Evolutionary conservation across 2,888 invertebrate genomes (phyloP), one percentile per base, ranked within the genome.

Genomic region (Macaria liturata): DNA sequence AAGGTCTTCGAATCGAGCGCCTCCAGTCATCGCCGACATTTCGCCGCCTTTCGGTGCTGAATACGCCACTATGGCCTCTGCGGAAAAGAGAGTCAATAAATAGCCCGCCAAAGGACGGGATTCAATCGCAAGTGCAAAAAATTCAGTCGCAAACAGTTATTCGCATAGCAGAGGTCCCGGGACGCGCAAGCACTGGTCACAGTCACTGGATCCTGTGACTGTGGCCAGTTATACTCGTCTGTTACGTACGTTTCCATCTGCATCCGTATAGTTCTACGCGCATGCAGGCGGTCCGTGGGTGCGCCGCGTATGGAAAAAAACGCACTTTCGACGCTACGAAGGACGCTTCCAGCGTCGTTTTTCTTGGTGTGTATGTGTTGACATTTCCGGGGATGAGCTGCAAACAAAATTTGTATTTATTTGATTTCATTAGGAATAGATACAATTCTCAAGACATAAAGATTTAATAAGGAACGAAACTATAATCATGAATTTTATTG

Each of bases 191-290:
- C 85, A n/a, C 53, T 54, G 51, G 39, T 43, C 50, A 51, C 34
- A 45, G 45, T 46, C 30, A 31, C 51, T 39, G 45, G 51, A 51
- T 45, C 51, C 51, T 37, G 45, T 31, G 34, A 51, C 51, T 45
- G 37, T 51, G 45, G 9, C 61, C 61, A 58, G 52, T 9, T 20
- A 42, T 4, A 42, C 90, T 74, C 31, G 65, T 83, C 20, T 20
- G 20, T 20, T 20, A 92, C 92, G 72, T 88, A 92, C 92, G 92
- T 88, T 92, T 91, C 92, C 92, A 92, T 37, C 75, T 81, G 86
- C 98, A 98, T 64, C 98, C 98, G 81, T 97, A 97, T 57, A 98
- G 90, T 82, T 98, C 98, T 44, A 98, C 96, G 67, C 98, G 89
- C 96, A 98, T 96, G 89, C 98, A 98, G 49, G 98, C 96, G 0